phyloP scores from a whole-genome alignment of 2,113 vertebrate genomes.

The Damaliscus lunatus region DNA sequence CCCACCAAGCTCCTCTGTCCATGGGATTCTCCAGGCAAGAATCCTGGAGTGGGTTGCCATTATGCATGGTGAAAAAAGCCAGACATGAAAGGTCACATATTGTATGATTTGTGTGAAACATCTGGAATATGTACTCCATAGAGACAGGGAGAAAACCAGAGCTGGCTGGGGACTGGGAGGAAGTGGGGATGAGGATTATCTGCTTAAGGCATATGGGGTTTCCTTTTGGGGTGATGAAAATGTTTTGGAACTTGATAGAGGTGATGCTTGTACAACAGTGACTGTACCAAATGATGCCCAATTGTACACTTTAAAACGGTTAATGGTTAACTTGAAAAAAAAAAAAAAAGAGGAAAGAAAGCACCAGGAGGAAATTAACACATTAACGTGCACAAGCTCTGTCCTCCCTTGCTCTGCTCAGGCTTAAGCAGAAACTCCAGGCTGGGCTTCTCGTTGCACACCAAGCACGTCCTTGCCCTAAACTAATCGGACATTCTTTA shows the following conservation, averaged over 20 bases:
- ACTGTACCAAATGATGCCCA: not conserved
- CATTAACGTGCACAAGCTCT: not conserved
- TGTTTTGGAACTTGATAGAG: not conserved
- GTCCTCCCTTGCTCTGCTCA: not conserved
- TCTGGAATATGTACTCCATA: not conserved
- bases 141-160: not conserved
- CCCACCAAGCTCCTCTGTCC: too few species aligned
- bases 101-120: not conserved
- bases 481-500: not conserved
- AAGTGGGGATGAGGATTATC: not conserved
- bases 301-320: not conserved
- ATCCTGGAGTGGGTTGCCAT: not conserved
- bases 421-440: not conserved
- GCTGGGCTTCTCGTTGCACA: not conserved
- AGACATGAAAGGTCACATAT: not conserved
- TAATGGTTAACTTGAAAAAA: not conserved
- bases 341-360: not conserved
- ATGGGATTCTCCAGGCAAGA: too few species aligned
- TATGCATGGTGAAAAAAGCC: not conserved
- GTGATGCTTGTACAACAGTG: not conserved
- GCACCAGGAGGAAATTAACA: not conserved
- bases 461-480: not conserved
- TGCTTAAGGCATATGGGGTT: not conserved
- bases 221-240: not conserved
- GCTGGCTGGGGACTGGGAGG: not conserved